Evolutionary conservation across 2,888 invertebrate genomes (phyloP).

Genomic region (Congeria kusceri): DNA sequence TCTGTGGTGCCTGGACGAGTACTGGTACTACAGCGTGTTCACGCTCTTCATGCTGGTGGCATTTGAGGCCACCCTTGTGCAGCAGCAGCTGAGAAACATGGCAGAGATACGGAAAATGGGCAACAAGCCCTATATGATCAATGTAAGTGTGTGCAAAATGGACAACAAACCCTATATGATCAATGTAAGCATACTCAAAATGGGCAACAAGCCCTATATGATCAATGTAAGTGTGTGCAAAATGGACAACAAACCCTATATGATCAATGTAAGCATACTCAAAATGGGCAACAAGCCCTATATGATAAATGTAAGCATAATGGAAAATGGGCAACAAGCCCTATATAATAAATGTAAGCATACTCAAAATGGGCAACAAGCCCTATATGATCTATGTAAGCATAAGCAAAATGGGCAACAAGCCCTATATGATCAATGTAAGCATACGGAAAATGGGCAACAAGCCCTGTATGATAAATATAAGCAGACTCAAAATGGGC

Average conservation of each 20-base stretch:
- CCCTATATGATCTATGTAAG: too few species aligned
- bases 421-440: too few species aligned
- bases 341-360: conserved; percentile 90
- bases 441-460: too few species aligned
- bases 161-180: too few species aligned
- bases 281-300: too few species aligned
- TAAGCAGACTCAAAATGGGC: too few species aligned
- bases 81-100: conserved; percentile 99
- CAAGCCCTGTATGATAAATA: too few species aligned
- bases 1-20: conserved; percentile 99
- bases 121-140: conserved; percentile 96
- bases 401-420: too few species aligned
- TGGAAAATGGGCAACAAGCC: conserved; percentile 99
- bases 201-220: conserved; percentile 98
- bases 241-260: too few species aligned
- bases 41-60: conserved; percentile 97
- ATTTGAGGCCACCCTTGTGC: conserved; percentile 99
- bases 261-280: background rate
- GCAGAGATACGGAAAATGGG: conserved; percentile 99
- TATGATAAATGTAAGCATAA: conserved; percentile 88
- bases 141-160: conserved; percentile 85
- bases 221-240: conserved; percentile 88
- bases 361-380: too few species aligned
- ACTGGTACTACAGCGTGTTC: conserved; percentile 98
- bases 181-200: conserved; percentile 91